Conservation (phyloP, 2,888 invertebrate species). For the Smittia sp. region DNA sequence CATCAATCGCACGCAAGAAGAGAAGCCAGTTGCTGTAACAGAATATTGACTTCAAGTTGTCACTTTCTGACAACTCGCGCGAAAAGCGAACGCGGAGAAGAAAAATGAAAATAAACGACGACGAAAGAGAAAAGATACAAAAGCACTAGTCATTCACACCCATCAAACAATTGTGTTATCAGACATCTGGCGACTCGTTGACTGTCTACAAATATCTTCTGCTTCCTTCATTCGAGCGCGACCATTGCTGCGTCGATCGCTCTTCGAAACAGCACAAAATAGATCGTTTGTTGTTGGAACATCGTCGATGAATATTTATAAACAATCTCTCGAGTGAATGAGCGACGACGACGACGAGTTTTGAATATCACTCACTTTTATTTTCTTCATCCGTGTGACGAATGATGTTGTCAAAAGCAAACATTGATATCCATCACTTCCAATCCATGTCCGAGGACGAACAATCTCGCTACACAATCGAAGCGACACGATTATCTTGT, state of each 20-base stretch:
- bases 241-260: neutral
- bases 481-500: neutral
- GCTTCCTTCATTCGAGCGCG: neutral
- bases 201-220: slow-evolving; percentile 29
- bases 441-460: slow-evolving; percentile 8
- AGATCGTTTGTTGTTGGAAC: slow-evolving; percentile 32
- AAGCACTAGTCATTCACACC: slow-evolving; percentile 40
- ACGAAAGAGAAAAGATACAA: slow-evolving; percentile 2
- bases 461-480: neutral
- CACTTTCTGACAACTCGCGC: slow-evolving; percentile 28
- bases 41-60: no score
- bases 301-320: slow-evolving; percentile 13
- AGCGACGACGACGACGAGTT: slow-evolving; percentile 9
- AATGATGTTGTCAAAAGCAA: slow-evolving; percentile 38
- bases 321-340: slow-evolving; percentile 5
- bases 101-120: slow-evolving; percentile 2
- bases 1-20: no score
- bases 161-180: slow-evolving; percentile 39
- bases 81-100: slow-evolving; percentile 8
- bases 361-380: slow-evolving; percentile 25
- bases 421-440: slow-evolving; percentile 36
- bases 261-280: neutral
- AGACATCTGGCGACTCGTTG: slow-evolving; percentile 40
- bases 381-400: neutral
- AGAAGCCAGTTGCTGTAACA: no score